Percentiles rank a stretch among this genome's conserved stretches.
These are phyloP conservation scores for Trididemnum nubilum DNA, from an alignment of 23 tunicate species.

Conservation along the genomic window DNA sequence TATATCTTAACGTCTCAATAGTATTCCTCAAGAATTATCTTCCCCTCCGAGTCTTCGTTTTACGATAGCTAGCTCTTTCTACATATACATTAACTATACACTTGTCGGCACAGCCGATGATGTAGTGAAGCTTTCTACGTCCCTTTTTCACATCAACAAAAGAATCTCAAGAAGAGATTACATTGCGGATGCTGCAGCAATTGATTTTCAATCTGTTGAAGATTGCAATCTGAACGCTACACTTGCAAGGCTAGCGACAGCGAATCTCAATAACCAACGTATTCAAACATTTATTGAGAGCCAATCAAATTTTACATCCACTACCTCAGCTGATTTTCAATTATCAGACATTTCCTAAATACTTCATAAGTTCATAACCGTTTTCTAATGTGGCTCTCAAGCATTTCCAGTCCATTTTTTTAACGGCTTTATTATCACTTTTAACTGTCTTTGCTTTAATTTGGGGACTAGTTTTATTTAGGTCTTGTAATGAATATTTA, in stretches of 20 bases:
- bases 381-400: background rate
- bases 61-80: background rate
- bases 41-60: slow-evolving; percentile 6
- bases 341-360: background rate
- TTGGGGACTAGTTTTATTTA: background rate
- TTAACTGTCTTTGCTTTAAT: background rate
- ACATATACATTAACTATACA: slow-evolving; percentile 7
- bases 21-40: slow-evolving; percentile 1
- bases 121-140: background rate
- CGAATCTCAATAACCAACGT: background rate
- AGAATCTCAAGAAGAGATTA: background rate
- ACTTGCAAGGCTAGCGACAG: background rate
- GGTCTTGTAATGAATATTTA: too few relatives aligned
- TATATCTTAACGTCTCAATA: background rate
- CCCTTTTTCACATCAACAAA: background rate
- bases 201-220: background rate
- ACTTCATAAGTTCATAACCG: background rate
- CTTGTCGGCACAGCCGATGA: background rate
- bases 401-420: background rate
- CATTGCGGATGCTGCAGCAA: background rate
- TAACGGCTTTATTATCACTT: too few relatives aligned
- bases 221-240: background rate
- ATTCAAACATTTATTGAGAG: background rate
- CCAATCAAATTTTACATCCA: background rate
- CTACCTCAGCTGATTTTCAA: background rate